Conservation (phyloP, 2,113 vertebrate genomes). For the Tragulus kanchil region DNA sequence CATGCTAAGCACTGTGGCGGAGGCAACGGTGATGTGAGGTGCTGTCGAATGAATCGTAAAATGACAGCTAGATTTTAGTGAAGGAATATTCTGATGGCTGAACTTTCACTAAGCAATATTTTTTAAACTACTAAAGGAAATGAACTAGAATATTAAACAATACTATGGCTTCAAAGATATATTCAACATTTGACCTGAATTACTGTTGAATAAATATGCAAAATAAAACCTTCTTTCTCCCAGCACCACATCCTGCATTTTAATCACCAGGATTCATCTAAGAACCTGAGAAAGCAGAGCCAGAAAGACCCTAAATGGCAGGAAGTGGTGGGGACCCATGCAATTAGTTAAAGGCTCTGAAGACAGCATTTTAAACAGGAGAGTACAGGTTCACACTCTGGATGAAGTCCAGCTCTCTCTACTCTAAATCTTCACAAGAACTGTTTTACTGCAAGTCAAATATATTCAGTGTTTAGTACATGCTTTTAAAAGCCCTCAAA, state of each 20-base stretch:
- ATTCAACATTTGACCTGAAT: constrained; percentile 37
- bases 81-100: background rate
- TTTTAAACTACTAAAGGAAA: constrained; percentile 17
- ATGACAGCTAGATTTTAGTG: background rate
- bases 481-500: background rate
- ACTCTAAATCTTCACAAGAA: background rate
- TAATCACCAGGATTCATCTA: background rate
- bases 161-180: background rate
- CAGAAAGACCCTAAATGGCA: background rate
- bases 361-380: background rate
- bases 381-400: background rate
- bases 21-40: background rate
- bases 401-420: background rate
- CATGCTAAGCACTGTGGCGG: background rate
- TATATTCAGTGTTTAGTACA: background rate
- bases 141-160: constrained; percentile 38
- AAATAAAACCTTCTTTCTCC: background rate
- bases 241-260: background rate
- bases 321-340: background rate
- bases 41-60: background rate
- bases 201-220: background rate
- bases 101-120: constrained; percentile 34
- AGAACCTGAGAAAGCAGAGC: background rate
- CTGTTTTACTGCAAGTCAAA: constrained; percentile 38
- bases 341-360: background rate